Conservation (phyloP, 2,888 invertebrate species). For the Lasioglossum lativentre region DNA sequence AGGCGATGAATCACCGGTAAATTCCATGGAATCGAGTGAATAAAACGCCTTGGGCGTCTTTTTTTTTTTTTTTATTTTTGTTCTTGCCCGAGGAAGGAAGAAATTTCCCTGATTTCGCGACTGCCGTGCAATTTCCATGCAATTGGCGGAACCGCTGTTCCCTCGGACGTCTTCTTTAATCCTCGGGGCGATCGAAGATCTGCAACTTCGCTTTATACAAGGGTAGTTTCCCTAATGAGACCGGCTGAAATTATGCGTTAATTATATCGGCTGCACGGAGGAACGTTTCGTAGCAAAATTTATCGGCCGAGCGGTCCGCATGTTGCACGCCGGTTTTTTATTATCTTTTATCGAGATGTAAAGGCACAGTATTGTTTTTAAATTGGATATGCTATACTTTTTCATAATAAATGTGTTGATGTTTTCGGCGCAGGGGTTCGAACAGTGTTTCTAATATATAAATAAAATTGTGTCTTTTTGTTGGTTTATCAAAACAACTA, state of each 20-base stretch:
- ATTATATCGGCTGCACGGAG: not conserved
- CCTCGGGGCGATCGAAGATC: not conserved
- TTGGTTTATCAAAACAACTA: too few species aligned
- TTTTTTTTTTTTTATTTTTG: too few species aligned
- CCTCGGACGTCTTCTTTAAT: slow-evolving; percentile 25
- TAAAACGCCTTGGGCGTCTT: not conserved
- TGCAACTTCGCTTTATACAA: not conserved
- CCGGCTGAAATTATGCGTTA: not conserved
- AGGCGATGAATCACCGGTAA: slow-evolving; percentile 35
- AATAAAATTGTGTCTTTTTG: too few species aligned
- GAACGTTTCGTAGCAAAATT: not conserved
- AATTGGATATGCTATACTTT: not conserved
- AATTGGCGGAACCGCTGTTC: slow-evolving; percentile 8
- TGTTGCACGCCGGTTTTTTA: not conserved
- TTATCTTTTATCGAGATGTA: not conserved
- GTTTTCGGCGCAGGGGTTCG: too few species aligned
- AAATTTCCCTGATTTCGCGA: slow-evolving; percentile 16
- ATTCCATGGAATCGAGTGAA: slow-evolving; percentile 29
- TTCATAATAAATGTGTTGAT: too few species aligned
- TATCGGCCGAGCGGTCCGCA: not conserved
- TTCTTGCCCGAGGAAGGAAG: slow-evolving; percentile 13
- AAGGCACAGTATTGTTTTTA: not conserved
- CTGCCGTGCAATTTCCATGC: slow-evolving; percentile 21
- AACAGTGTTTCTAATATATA: too few species aligned
- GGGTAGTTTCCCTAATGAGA: not conserved